Conservation (phyloP, 1,140 invertebrate species). For the Acyrthosiphon pisum region DNA sequence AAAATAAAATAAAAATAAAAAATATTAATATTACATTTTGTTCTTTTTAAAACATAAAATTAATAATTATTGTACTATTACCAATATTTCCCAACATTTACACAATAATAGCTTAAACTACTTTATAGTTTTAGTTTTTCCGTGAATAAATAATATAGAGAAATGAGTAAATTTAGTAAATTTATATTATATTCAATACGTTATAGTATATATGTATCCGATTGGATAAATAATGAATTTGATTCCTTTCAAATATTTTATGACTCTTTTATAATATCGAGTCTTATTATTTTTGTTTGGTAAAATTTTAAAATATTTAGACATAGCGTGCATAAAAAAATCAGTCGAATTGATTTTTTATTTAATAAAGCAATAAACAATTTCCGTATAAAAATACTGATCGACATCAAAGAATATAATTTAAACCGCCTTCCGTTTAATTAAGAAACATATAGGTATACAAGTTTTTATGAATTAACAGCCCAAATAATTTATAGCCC, state of each 20-base stretch:
- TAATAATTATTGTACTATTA: too few species aligned
- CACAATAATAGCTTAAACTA: neutral
- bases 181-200: neutral
- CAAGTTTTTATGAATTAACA: neutral
- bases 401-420: neutral
- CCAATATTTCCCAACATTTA: neutral
- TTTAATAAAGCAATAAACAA: conserved; percentile 22
- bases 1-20: too few species aligned
- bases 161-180: neutral
- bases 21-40: too few species aligned
- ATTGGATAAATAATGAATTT: neutral
- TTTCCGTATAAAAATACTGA: neutral
- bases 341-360: neutral
- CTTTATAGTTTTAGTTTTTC: too few species aligned
- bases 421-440: neutral
- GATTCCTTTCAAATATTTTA: neutral
- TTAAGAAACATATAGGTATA: neutral
- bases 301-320: neutral
- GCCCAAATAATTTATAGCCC: neutral
- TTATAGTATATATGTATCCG: neutral
- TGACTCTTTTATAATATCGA: neutral
- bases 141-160: neutral
- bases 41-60: too few species aligned
- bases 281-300: neutral
- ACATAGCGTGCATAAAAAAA: neutral